phyloP scores from a whole-genome alignment of 2,797 vertebrate genomes.

The Aythya fuligula region DNA sequence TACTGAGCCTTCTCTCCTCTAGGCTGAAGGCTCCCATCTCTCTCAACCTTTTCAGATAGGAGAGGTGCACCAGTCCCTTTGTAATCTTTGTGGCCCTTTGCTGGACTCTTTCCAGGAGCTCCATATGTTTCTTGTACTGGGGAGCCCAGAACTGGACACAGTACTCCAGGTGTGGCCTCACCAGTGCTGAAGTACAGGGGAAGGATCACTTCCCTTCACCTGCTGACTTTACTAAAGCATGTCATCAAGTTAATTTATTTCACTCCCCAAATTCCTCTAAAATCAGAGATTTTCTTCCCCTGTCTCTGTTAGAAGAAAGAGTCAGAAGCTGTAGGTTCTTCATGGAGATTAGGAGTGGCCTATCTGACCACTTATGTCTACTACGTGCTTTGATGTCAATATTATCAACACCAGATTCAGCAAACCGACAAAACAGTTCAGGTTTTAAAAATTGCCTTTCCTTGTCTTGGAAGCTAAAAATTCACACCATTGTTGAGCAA shows the following conservation, averaged over 20 bases:
- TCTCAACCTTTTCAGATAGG: background rate
- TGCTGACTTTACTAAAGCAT: background rate
- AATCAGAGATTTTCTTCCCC: background rate
- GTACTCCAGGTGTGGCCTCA: background rate
- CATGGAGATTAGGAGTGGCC: background rate
- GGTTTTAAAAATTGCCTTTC: background rate
- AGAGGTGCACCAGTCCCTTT: background rate
- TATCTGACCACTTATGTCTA: background rate
- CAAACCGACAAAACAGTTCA: background rate
- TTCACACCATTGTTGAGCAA: background rate
- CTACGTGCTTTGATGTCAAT: background rate
- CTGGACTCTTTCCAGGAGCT: background rate
- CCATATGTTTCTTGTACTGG: background rate
- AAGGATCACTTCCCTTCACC: background rate
- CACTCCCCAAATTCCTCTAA: background rate
- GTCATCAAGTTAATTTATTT: background rate
- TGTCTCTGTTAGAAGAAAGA: background rate
- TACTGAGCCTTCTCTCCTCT: background rate
- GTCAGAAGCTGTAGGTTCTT: background rate
- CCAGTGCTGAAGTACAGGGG: background rate
- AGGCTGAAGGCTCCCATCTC: background rate
- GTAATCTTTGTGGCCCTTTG: background rate
- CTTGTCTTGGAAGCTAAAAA: slow-evolving; percentile 1
- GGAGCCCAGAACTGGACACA: background rate
- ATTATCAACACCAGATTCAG: background rate